Evolutionary conservation across 2,797 vertebrate species (phyloP), one percentile per base, ranked within the genome.

Genomic region (Enteromius unitaeniatus): DNA sequence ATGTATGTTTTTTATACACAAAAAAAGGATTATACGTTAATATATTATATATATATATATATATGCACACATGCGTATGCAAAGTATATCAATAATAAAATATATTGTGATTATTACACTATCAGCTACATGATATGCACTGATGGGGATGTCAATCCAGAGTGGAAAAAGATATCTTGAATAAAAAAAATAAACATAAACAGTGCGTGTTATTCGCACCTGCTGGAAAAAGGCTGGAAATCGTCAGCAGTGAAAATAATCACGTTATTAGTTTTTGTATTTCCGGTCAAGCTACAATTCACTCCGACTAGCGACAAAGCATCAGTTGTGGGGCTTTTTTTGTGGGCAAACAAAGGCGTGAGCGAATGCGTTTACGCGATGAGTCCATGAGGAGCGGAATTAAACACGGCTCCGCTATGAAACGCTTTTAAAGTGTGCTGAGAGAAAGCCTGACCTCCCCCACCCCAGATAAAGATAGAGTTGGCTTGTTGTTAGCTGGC

Each of bases 221-320:
- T 26, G 5, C 45, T 15, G 14, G n/a, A 10, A 42, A 60, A 7
- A 1, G 3, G 15, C 23, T 72, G 69, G 4, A 75, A 76, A 40
- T 23, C 21, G 3, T 58, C 31, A 55, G 31, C 11, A 31, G 58
- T 37, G 3, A 3, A 67, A 67, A 74, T n/a, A 58, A 76, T 76
- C 34, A 11, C 65, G 21, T 58, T 67, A 7, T 80, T 55, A 58
- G 15, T 72, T 28, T 55, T 81, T 34, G 53, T 60, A 58, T 84
- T 84, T 84, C 75, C 64, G 82, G 75, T 84, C 53, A 78, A 23
- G 6, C 73, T 58, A 37, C 73, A 58, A 58, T 78, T 78, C 55
- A 23, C 58, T 47, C 58, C 45, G 58, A 64, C 23, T 76, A 3
- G 47, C 51, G 28, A 58, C 74, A 84, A 78, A 77, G 37, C 82